Evolutionary conservation across 2,797 vertebrate species (phyloP).

Genomic region (Mastacembelus armatus): DNA sequence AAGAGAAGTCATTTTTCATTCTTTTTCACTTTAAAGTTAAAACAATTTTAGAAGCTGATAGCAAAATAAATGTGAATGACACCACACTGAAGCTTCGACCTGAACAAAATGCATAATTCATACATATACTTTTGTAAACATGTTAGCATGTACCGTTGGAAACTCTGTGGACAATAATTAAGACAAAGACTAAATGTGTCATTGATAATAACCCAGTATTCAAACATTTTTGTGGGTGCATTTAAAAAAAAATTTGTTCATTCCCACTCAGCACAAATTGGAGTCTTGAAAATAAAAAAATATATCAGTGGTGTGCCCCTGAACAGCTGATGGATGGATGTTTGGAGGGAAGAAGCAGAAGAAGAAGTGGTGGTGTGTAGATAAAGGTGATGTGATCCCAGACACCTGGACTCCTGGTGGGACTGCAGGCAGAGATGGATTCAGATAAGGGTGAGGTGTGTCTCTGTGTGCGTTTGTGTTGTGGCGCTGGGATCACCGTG

Average conservation of each 20-base stretch:
- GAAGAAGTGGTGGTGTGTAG: constrained; percentile 9
- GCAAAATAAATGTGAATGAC: constrained; percentile 20
- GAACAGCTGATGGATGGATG: constrained; percentile 55
- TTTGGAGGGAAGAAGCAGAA: constrained; percentile 33
- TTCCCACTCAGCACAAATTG: neutral
- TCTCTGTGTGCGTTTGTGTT: constrained; percentile 10
- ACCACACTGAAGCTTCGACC: constrained; percentile 1
- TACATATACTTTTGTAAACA: constrained; percentile 58
- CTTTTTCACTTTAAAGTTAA: constrained; percentile 8
- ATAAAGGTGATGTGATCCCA: constrained; percentile 22
- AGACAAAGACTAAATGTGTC: constrained; percentile 10
- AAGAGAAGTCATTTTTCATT: constrained; percentile 2
- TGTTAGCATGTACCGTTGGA: constrained; percentile 26
- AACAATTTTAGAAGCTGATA: constrained; percentile 3
- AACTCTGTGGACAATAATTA: constrained; percentile 14
- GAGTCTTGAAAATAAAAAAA: constrained; percentile 3
- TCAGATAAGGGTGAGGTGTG: constrained; percentile 13
- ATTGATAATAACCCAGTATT: neutral
- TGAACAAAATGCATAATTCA: constrained; percentile 13
- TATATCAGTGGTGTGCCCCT: constrained; percentile 9
- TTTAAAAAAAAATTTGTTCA: too few relatives aligned
- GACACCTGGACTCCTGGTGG: constrained; percentile 15
- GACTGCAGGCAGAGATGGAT: constrained; percentile 18
- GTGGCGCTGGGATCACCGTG: neutral
- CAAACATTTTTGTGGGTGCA: neutral